Evolutionary conservation across 2,888 invertebrate genomes (phyloP), one percentile per base, ranked within the genome.

Genomic region (Heliconius erato): DNA sequence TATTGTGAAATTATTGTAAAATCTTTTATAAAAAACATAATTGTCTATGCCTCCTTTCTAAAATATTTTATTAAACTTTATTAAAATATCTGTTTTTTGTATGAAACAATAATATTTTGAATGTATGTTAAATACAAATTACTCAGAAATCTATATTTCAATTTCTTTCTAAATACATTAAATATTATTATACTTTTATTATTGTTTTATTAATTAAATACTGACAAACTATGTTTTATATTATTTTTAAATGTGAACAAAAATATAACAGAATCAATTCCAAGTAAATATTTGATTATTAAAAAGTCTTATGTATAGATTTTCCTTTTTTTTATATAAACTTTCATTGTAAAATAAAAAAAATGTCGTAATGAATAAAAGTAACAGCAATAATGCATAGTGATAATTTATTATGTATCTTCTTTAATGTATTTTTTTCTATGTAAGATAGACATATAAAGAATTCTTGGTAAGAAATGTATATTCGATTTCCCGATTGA

Each of bases 331-430:
- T 44, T 28, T 28, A 44, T 44, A 44, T 44, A 14, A 44, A 44
- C 44, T 49, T 49, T 49, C 44, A 49, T 49, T 49, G 44, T 49
- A 14, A 49, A 49, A 49, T 49, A 5, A 19, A 49, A 49, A 49
- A 49, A 16, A 54, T 54, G 54, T 49, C 5, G 49, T 23, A 54
- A 54, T 23, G 2, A 23, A 9, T 54, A 54, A 54, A 54, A 54
- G 4, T 63, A 40, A 40, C n/a, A 71, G 71, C 71, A 71, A 71
- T 71, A 71, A 71, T 67, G 14, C 19, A 40, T 71, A 71, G 35
- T 71, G 40, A 71, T 71, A 40, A 71, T 40, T 71, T 71, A 71
- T 71, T 71, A 71, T n/a, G 1, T 71, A 40, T 40, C 14, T n/a
- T n/a, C 35, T 35, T 69, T 54, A 54, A 35, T 69, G 0, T 35